These are phyloP conservation scores for Etheostoma nigrum DNA, from an alignment of 2,797 vertebrate species.

Conservation along the genomic window DNA sequence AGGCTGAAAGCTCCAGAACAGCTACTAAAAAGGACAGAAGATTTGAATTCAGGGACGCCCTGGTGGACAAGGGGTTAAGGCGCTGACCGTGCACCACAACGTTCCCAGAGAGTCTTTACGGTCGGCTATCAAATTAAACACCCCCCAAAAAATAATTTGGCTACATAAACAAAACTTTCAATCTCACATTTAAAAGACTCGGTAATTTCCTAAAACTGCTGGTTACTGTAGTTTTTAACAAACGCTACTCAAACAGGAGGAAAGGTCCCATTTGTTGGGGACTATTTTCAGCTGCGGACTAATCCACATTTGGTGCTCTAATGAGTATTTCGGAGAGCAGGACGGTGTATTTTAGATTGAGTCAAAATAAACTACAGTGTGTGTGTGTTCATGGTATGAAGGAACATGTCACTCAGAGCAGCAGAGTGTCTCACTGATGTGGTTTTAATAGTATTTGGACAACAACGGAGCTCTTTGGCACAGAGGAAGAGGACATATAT, in stretches of 20 bases:
- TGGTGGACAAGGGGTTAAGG: not conserved
- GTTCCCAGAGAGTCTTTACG: not conserved
- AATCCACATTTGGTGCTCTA: conserved; percentile 5
- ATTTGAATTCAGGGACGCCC: not conserved
- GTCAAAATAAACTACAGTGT: conserved; percentile 2
- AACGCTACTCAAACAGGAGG: not conserved
- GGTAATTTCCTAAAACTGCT: not conserved
- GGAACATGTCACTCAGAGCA: not conserved
- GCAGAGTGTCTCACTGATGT: not conserved
- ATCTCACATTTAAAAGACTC: not conserved
- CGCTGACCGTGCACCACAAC: not conserved
- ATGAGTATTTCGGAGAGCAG: not conserved
- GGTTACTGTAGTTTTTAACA: not conserved
- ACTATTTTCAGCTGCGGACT: conserved; percentile 1
- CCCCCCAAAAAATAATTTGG: not conserved
- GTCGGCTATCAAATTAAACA: not conserved
- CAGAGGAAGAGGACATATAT: not conserved
- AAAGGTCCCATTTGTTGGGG: not conserved
- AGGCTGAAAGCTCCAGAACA: not conserved
- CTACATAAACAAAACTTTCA: not conserved
- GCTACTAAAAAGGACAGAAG: not conserved
- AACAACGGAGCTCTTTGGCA: not conserved
- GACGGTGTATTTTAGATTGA: not conserved
- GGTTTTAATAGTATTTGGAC: conserved; percentile 1
- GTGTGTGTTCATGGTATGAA: not conserved